These are phyloP conservation scores for Cryptoprocta ferox DNA, from an alignment of 2,797 vertebrate species.

Conservation along the genomic window DNA sequence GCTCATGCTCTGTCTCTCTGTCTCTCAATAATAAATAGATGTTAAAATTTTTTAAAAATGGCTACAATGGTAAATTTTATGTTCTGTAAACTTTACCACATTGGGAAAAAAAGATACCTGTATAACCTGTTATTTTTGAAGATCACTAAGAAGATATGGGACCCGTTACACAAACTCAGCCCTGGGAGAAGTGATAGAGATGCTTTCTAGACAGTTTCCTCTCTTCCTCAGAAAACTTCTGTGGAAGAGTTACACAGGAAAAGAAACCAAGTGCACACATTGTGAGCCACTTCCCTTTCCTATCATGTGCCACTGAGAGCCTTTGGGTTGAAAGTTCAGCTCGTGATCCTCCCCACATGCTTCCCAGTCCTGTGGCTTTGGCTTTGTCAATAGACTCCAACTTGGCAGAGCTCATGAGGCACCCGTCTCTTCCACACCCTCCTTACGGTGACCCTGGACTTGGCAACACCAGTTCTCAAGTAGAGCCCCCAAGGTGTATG, in stretches of 20 bases:
- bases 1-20: too few species aligned
- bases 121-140: background rate
- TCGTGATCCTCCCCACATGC: background rate
- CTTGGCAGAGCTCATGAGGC: background rate
- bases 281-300: background rate
- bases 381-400: background rate
- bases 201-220: background rate
- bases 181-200: background rate
- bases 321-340: background rate
- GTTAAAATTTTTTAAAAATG: background rate
- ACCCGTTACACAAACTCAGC: background rate
- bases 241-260: background rate
- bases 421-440: background rate
- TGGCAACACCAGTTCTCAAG: background rate
- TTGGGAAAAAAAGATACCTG: background rate
- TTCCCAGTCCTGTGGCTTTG: background rate
- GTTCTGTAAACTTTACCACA: background rate
- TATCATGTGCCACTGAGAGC: background rate
- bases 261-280: background rate
- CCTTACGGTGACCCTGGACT: background rate
- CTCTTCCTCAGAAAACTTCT: slow-evolving; percentile 29
- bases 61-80: background rate
- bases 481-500: background rate
- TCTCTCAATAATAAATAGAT: too few species aligned
- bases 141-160: background rate